These are phyloP conservation scores for Cryptus armator DNA, from an alignment of 2,888 invertebrate species.

Conservation along the genomic window DNA sequence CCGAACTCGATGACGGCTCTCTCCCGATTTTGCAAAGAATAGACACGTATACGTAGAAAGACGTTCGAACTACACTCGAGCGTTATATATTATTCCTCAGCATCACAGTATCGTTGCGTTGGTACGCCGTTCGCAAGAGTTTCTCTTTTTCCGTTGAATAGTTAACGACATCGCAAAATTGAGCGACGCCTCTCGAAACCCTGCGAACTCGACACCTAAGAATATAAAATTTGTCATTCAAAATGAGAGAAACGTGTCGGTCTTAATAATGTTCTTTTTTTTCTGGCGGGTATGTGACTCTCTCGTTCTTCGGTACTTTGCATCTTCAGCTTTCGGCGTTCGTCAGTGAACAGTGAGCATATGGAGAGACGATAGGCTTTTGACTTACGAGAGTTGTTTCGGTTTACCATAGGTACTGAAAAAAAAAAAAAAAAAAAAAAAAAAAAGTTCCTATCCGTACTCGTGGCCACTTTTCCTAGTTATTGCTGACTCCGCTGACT, in stretches of 20 bases:
- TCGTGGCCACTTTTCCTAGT: conserved; percentile 67
- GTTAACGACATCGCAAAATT: background rate
- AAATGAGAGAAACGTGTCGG: background rate
- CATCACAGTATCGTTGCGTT: background rate
- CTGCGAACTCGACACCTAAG: background rate
- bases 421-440: conserved; percentile 61
- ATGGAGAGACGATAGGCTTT: conserved; percentile 37
- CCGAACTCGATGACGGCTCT: background rate
- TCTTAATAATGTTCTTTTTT: background rate
- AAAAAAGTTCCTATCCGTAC: conserved; percentile 37
- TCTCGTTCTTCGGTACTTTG: background rate
- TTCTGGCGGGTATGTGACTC: background rate
- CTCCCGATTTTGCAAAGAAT: background rate
- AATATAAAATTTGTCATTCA: background rate
- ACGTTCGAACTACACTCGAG: conserved; percentile 7
- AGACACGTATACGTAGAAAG: background rate
- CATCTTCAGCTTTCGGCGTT: background rate
- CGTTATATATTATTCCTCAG: conserved; percentile 14
- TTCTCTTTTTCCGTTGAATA: background rate
- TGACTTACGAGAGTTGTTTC: conserved; percentile 42
- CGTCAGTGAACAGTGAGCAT: background rate
- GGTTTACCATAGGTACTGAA: conserved; percentile 16
- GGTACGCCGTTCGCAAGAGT: background rate
- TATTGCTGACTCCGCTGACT: conserved; percentile 80
- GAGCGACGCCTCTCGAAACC: background rate